Percentiles rank a stretch among this genome's conserved stretches.
Conservation (phyloP, 1,140 invertebrate species). For the Palaemon carinicauda region DNA sequence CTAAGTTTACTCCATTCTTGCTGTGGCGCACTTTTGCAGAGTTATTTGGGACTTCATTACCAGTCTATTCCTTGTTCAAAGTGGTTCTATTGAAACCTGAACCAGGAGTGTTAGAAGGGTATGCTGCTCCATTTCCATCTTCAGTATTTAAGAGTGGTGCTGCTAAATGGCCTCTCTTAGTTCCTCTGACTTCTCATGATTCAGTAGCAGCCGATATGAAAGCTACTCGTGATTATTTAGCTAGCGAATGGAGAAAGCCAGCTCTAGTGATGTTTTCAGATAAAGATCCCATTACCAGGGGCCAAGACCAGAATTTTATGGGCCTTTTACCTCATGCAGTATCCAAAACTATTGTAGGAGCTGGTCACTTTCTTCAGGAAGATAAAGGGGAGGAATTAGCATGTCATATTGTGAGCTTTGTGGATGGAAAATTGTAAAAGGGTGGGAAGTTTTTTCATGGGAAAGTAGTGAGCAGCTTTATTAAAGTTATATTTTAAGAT, state of each 20-base stretch:
- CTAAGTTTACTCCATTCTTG: conserved; percentile 31
- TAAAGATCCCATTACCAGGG: conserved; percentile 37
- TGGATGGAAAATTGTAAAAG: conserved; percentile 27
- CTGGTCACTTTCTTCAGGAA: conserved; percentile 49
- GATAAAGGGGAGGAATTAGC: conserved; percentile 33
- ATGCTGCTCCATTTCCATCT: conserved; percentile 48
- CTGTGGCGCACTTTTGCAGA: conserved; percentile 32
- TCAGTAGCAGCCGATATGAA: conserved; percentile 46
- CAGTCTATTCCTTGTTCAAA: conserved; percentile 29
- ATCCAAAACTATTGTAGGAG: conserved; percentile 14
- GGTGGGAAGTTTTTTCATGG: too few relatives aligned
- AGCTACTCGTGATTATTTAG: conserved; percentile 28
- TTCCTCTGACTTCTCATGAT: conserved; percentile 22
- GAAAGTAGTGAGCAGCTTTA: too few relatives aligned
- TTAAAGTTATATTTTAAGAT: too few relatives aligned
- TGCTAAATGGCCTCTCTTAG: conserved; percentile 46
- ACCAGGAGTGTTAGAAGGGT: conserved; percentile 11
- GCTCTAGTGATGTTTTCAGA: conserved; percentile 48
- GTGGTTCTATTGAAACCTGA: not conserved
- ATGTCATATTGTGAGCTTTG: conserved; percentile 28
- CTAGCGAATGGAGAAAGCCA: conserved; percentile 27
- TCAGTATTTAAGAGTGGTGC: conserved; percentile 23
- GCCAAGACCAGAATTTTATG: not conserved
- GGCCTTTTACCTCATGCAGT: conserved; percentile 31
- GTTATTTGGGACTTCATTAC: conserved; percentile 21